phyloP scores from a whole-genome alignment of 37 sponge, comb jelly and placozoan species.

The Ephydatia muelleri region DNA sequence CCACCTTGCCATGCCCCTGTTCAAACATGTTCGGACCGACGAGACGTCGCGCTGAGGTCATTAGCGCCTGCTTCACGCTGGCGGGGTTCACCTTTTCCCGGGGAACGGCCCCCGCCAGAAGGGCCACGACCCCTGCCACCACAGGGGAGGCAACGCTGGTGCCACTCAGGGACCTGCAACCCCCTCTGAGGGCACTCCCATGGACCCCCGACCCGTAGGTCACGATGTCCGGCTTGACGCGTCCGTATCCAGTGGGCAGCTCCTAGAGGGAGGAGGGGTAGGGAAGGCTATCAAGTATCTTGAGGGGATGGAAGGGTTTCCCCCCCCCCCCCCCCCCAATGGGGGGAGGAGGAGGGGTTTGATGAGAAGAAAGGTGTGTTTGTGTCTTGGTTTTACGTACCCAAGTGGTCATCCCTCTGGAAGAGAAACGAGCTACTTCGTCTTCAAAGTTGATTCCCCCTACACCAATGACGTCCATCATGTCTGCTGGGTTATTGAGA shows the following conservation, averaged over 20 bases:
- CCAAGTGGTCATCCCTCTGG: conserved; percentile 98
- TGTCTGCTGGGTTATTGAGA: conserved; percentile 99
- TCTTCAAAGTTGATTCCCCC: conserved; percentile 98
- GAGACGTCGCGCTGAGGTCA: conserved; percentile 89
- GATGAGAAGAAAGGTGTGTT: too few species aligned
- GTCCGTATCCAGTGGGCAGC: conserved; percentile 93
- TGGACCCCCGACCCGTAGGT: conserved; percentile 96
- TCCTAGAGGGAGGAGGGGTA: conserved; percentile 61
- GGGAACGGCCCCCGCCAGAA: conserved; percentile 83
- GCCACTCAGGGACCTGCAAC: conserved; percentile 95
- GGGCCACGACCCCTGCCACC: conserved; percentile 94
- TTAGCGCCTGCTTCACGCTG: conserved; percentile 96
- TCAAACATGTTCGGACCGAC: conserved; percentile 94
- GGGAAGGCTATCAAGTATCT: not conserved
- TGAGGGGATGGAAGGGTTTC: not conserved
- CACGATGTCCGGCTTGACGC: conserved; percentile 99
- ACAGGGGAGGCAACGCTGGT: conserved; percentile 99
- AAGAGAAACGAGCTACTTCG: conserved; percentile 94
- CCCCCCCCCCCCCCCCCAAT: too few species aligned
- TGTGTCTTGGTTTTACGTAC: conserved; percentile 31
- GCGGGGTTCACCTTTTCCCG: conserved; percentile 87
- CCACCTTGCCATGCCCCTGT: conserved; percentile 94
- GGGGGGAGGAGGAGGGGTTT: not conserved
- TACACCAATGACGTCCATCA: conserved; percentile 99
- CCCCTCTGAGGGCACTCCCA: conserved; percentile 85